Percentiles rank a stretch among this genome's conserved stretches.
These are phyloP conservation scores for Botrylloides violaceus DNA, from an alignment of 23 tunicate genomes.

Conservation along the genomic window DNA sequence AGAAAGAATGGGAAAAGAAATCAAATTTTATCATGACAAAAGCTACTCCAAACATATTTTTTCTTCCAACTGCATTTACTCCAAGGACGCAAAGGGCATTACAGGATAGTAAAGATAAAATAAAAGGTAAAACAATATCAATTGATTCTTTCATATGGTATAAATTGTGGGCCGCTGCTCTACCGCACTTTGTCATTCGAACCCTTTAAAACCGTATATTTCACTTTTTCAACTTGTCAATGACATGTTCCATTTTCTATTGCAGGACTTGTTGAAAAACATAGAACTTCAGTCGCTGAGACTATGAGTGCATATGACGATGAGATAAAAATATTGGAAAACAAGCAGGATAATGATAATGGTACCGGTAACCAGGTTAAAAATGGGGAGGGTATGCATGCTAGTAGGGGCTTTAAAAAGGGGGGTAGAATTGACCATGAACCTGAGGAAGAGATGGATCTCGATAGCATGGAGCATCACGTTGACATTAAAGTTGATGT, in stretches of 20 bases:
- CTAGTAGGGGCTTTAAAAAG: not conserved
- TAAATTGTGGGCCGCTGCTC: too few species aligned
- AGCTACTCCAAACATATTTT: conserved; percentile 69
- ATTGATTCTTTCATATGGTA: too few species aligned
- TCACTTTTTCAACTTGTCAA: not conserved
- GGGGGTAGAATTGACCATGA: not conserved
- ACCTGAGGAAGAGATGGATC: conserved; percentile 41
- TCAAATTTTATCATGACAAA: conserved; percentile 74
- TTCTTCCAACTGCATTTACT: conserved; percentile 72
- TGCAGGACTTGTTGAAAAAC: conserved; percentile 55
- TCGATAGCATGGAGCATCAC: conserved; percentile 60
- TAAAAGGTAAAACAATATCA: conserved; percentile 40
- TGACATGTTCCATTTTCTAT: too few species aligned
- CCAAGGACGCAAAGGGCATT: conserved; percentile 67
- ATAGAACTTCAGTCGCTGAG: conserved; percentile 32
- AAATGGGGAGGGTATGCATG: conserved; percentile 1
- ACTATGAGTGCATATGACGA: conserved; percentile 47
- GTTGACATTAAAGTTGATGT: conserved; percentile 65
- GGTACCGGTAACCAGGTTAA: not conserved
- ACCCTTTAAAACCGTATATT: not conserved
- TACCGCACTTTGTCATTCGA: conserved; percentile 12
- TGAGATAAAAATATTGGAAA: conserved; percentile 50
- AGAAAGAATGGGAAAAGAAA: conserved; percentile 74
- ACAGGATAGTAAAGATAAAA: conserved; percentile 48
- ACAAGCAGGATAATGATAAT: conserved; percentile 3